Base-by-base conservation (phyloP, 2,797 vertebrate genomes). In the Neosalanx taihuensis region DNA sequence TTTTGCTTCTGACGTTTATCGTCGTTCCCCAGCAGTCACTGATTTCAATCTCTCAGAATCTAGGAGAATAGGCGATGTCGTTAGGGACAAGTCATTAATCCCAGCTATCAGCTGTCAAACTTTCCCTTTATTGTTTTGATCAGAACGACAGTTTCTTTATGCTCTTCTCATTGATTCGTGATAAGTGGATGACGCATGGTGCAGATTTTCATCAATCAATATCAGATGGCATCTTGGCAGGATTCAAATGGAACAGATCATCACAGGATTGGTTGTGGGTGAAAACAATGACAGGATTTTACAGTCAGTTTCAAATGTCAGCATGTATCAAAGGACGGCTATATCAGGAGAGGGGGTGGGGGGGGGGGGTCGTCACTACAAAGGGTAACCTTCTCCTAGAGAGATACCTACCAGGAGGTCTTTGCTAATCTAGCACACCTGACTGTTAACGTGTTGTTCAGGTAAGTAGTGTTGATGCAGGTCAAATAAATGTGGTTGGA, bases 221-320 rank as follows among this genome's bases (percentile, higher is more conserved):
- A n/a, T n/a, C 13, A 75, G 30, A 77, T 78, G 18, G 13, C 7
- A 74, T 81, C 74, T 17, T 29, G 71, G 78, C 74, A 80, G 70
- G 41, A 77, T 69, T 64, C 75, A 53, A 57, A 56, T 18, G 41
- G 30, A 64, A 75, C 53, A 63, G 76, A 70, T 72, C 65, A 64
- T 76, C 65, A 61, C 75, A 70, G 70, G 67, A 61, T 76, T 65
- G 59, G 30, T 3, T 31, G 58, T n/a, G 33, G 17, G 49, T 69
- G 73, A 73, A 37, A 51, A 46, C 0, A 5, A 56, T 73, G 79
- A 74, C 75, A 75, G 56, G 69, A 74, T 78, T 73, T 72, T 81
- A 67, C 66, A 33, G 62, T 73, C 76, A 41, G 58, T 70, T 83
- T 56, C 69, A 83, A 84, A 88, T 85, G 79, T 80, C 83, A 86